phyloP scores from a whole-genome alignment of 2,797 vertebrate genomes.

The Taenioides sp. region DNA sequence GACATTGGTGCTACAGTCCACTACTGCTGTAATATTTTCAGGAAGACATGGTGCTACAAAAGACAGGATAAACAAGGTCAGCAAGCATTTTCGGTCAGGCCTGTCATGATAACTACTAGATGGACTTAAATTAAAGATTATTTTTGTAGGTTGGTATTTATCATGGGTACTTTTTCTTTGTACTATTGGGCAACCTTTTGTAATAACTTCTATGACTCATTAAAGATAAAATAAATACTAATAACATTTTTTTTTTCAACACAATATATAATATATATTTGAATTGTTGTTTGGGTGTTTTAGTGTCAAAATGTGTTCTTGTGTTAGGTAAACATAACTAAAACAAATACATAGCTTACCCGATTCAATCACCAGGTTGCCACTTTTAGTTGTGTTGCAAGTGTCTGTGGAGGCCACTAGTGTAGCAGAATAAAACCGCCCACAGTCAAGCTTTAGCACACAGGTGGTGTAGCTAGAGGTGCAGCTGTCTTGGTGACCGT shows the following conservation, averaged over 20 bases:
- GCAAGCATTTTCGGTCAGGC: too few species aligned
- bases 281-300: too few species aligned
- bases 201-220: too few species aligned
- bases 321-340: neutral
- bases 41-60: conserved; percentile 69
- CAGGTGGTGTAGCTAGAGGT: conserved; percentile 59
- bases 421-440: conserved; percentile 55
- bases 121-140: too few species aligned
- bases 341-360: conserved; percentile 52
- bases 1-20: conserved; percentile 62
- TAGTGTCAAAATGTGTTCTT: too few species aligned
- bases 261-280: too few species aligned
- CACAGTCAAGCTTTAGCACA: conserved; percentile 59
- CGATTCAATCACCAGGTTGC: conserved; percentile 58
- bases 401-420: conserved; percentile 63
- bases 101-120: too few species aligned
- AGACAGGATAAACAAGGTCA: neutral
- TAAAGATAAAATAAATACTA: too few species aligned
- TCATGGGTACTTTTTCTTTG: too few species aligned
- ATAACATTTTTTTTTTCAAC: too few species aligned
- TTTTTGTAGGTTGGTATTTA: too few species aligned
- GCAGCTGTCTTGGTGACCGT: conserved; percentile 60
- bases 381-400: conserved; percentile 64
- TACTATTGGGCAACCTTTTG: too few species aligned
- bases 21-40: conserved; percentile 46